Evolutionary conservation across 2,888 invertebrate species (phyloP).

Genomic region (Heliconius ethilla): DNA sequence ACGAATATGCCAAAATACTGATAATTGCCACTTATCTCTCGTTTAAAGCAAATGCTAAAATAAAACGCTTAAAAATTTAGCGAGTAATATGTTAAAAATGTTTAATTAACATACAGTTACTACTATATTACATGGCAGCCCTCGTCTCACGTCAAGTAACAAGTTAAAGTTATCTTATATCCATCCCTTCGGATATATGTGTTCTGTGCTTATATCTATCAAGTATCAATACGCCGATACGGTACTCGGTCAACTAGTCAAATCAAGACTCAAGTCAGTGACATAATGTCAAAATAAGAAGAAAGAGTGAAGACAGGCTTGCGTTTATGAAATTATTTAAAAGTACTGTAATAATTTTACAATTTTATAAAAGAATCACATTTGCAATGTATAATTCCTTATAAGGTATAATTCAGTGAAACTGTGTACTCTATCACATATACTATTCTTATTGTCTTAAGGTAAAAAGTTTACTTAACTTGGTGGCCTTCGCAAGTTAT

Average conservation of each 20-base stretch:
- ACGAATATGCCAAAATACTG: too few species aligned
- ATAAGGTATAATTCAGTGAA: neutral
- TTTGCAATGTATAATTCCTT: slow-evolving; percentile 11
- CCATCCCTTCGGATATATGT: too few species aligned
- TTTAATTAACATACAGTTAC: neutral
- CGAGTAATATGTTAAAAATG: neutral
- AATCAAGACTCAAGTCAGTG: neutral
- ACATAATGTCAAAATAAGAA: slow-evolving; percentile 25
- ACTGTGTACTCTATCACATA: neutral
- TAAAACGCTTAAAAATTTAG: neutral
- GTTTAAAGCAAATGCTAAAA: neutral
- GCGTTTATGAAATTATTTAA: neutral
- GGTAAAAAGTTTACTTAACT: slow-evolving; percentile 48
- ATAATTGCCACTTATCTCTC: neutral
- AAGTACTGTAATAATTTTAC: neutral
- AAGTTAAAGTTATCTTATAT: too few species aligned
- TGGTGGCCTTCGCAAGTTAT: slow-evolving; percentile 73
- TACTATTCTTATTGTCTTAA: slow-evolving; percentile 8
- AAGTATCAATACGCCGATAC: too few species aligned
- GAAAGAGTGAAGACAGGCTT: slow-evolving; percentile 6
- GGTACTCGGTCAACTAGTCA: neutral
- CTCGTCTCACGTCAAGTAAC: slow-evolving; percentile 3
- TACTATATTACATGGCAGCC: neutral
- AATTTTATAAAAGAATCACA: neutral
- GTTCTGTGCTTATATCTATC: too few species aligned